Conservation (phyloP, 2,888 invertebrate genomes). For the Tachina fera region DNA sequence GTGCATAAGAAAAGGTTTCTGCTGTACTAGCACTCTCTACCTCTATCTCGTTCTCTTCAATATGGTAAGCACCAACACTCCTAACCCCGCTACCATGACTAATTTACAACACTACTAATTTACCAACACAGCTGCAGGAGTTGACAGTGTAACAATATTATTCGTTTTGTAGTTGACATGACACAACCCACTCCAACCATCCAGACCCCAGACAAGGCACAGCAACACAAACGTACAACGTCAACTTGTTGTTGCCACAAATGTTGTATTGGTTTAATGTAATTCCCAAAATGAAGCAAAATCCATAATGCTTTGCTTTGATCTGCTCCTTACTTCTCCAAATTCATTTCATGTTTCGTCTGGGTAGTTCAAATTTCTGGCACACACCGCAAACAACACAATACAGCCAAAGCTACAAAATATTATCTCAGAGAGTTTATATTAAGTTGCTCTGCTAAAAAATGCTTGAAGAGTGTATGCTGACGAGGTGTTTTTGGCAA, state of each 20-base stretch:
- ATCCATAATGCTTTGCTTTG: slow-evolving; percentile 42
- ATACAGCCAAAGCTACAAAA: background rate
- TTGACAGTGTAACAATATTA: slow-evolving; percentile 36
- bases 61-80: background rate
- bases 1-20: slow-evolving; percentile 51
- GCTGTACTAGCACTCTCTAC: slow-evolving; percentile 44
- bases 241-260: slow-evolving; percentile 40
- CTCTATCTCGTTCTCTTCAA: slow-evolving; percentile 20
- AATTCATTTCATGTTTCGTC: background rate
- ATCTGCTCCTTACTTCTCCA: slow-evolving; percentile 4
- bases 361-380: slow-evolving; percentile 18
- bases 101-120: background rate
- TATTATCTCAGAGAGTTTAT: slow-evolving; percentile 30
- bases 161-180: slow-evolving; percentile 60
- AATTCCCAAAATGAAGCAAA: slow-evolving; percentile 50
- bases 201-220: background rate
- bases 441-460: background rate
- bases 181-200: slow-evolving; percentile 65
- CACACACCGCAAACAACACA: background rate
- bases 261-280: slow-evolving; percentile 57
- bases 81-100: slow-evolving; percentile 14
- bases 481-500: background rate
- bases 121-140: slow-evolving; percentile 15
- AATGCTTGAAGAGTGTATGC: slow-evolving; percentile 15
- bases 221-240: background rate